Evolutionary conservation across 2,888 invertebrate genomes (phyloP).

Genomic region (Nymphalis urticae): DNA sequence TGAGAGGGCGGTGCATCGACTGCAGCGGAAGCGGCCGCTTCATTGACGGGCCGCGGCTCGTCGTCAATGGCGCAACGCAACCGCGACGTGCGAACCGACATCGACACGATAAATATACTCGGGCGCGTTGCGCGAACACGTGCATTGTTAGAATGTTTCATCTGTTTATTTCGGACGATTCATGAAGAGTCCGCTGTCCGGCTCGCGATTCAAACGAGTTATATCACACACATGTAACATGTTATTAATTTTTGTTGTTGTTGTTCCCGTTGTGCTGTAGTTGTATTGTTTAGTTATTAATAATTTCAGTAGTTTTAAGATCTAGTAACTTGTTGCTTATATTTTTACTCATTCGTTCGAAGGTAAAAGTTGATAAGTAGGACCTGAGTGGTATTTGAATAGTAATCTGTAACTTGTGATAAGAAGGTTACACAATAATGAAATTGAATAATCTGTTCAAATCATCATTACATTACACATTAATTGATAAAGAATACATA

Average conservation of each 20-base stretch:
- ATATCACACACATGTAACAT: background rate
- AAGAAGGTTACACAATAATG: too few relatives aligned
- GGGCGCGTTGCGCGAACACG: background rate
- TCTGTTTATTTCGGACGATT: background rate
- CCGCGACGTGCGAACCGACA: slow-evolving; percentile 16
- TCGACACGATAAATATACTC: slow-evolving; percentile 18
- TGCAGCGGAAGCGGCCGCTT: slow-evolving; percentile 41
- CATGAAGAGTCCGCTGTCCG: background rate
- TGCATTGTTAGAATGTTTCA: background rate
- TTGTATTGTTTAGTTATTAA: too few relatives aligned
- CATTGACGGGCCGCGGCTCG: slow-evolving; percentile 42
- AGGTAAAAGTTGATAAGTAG: too few relatives aligned
- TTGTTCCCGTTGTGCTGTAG: too few relatives aligned
- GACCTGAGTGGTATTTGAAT: too few relatives aligned
- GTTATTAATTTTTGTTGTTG: background rate
- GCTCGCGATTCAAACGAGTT: background rate
- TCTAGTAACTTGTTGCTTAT: too few relatives aligned
- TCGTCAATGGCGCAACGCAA: slow-evolving; percentile 39
- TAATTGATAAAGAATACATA: too few relatives aligned
- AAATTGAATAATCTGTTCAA: too few relatives aligned
- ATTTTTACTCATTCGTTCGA: too few relatives aligned
- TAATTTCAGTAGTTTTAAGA: too few relatives aligned
- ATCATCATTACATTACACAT: too few relatives aligned
- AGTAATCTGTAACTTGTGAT: too few relatives aligned
- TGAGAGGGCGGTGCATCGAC: slow-evolving; percentile 11